These are phyloP conservation scores for Cyphomyrus discorhynchus DNA, from an alignment of 2,113 vertebrate genomes.

Conservation along the genomic window DNA sequence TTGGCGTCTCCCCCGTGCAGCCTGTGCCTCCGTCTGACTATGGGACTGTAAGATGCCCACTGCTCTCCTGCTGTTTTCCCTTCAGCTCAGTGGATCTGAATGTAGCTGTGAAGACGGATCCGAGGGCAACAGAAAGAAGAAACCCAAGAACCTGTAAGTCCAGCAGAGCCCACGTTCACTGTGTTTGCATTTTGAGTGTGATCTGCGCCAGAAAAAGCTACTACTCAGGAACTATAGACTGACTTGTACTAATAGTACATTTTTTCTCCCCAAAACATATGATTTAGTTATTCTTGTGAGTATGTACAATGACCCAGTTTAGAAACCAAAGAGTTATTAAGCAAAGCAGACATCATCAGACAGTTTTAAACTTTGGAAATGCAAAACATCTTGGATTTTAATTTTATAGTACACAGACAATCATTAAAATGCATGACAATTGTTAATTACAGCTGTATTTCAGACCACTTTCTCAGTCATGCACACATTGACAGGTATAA, in stretches of 20 bases:
- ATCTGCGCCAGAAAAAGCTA: neutral
- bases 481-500: neutral
- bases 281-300: neutral
- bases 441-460: neutral
- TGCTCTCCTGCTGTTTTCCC: constrained; percentile 20
- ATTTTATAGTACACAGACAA: neutral
- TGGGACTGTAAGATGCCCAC: constrained; percentile 24
- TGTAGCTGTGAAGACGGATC: constrained; percentile 52
- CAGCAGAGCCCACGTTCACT: neutral
- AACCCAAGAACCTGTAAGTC: constrained; percentile 75
- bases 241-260: neutral
- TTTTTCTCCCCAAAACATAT: neutral
- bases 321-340: neutral
- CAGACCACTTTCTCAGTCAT: neutral
- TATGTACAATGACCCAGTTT: neutral
- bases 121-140: constrained; percentile 60
- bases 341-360: neutral
- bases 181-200: neutral
- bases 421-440: neutral
- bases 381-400: neutral
- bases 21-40: neutral
- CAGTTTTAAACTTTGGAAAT: neutral
- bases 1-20: neutral
- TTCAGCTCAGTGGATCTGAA: constrained; percentile 57
- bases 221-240: neutral